Conservation (phyloP, 2,113 vertebrate genomes). For the Panthera uncia region DNA sequence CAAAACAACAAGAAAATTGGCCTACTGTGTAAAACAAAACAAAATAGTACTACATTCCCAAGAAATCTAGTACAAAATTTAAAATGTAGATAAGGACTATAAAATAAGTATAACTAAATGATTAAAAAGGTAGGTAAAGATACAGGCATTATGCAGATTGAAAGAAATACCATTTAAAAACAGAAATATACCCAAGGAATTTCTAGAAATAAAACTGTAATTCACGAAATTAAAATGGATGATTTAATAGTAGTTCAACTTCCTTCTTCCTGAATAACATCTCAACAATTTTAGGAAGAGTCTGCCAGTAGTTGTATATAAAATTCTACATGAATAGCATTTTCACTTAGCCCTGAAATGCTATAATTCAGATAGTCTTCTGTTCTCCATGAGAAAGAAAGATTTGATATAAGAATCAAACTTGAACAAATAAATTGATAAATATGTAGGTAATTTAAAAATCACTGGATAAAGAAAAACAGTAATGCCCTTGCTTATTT, state of each 20-base stretch:
- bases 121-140: background rate
- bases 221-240: background rate
- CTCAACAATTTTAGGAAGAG: background rate
- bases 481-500: background rate
- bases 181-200: background rate
- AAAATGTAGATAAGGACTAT: background rate
- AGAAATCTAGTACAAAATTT: background rate
- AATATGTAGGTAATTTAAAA: background rate
- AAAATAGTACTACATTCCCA: background rate
- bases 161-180: background rate
- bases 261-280: background rate
- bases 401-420: background rate
- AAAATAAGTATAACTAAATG: background rate
- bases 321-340: background rate
- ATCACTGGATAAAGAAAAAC: background rate
- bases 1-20: background rate
- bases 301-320: background rate
- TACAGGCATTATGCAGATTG: background rate
- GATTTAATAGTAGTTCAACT: background rate
- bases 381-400: background rate
- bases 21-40: background rate
- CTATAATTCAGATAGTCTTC: background rate
- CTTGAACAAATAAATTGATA: background rate
- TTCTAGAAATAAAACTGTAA: background rate
- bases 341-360: background rate